Conservation (phyloP, 2,113 vertebrate species). For the Corythornis madagascariensis region DNA sequence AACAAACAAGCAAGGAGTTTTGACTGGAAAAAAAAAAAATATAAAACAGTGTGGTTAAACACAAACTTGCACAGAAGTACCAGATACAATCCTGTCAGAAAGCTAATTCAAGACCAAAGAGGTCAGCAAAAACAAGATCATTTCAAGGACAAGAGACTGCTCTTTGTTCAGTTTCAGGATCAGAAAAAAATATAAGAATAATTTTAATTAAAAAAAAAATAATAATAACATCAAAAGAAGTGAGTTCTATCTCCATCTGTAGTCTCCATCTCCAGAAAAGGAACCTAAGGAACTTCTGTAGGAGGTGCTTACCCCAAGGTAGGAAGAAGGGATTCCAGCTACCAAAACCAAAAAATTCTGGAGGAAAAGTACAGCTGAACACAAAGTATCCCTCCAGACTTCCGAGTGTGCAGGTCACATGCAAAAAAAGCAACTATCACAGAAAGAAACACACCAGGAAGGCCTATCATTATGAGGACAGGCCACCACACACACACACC, state of each 20-base stretch:
- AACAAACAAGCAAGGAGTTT: not conserved
- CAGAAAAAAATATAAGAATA: not conserved
- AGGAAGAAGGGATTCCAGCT: not conserved
- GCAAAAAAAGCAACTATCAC: not conserved
- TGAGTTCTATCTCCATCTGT: not conserved
- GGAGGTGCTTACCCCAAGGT: not conserved
- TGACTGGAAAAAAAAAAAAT: not conserved
- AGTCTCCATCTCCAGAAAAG: not conserved
- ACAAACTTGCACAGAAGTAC: not conserved
- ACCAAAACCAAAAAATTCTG: not conserved
- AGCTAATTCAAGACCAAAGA: not conserved
- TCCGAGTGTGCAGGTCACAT: not conserved
- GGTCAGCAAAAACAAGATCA: not conserved
- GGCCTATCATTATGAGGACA: not conserved
- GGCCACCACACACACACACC: not conserved
- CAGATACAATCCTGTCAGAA: not conserved
- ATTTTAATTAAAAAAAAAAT: not conserved
- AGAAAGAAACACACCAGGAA: not conserved
- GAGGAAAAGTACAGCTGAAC: not conserved
- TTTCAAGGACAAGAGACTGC: not conserved
- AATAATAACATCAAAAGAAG: not conserved
- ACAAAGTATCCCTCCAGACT: not conserved
- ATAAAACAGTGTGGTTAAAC: not conserved
- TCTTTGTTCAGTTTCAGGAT: not conserved
- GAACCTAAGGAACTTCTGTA: not conserved